phyloP scores from a whole-genome alignment of 35 echinoderm and acorn worm species.

The Ophiothrix spiculata region DNA sequence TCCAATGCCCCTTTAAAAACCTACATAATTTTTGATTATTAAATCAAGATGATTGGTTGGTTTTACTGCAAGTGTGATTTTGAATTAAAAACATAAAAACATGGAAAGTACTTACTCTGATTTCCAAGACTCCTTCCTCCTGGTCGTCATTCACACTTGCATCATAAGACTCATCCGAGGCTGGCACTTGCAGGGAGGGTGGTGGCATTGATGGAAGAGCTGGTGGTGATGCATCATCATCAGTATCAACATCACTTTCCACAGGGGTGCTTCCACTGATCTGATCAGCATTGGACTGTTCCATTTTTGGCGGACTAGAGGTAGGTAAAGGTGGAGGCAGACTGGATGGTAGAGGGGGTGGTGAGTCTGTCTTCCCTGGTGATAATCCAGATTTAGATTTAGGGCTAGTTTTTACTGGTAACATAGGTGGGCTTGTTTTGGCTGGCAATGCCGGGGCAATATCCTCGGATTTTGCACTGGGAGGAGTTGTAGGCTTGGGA shows the following conservation, averaged over 20 bases:
- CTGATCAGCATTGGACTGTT: neutral
- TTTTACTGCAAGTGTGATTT: too few species aligned
- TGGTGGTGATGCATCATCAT: slow-evolving; percentile 46
- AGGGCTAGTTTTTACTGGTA: too few species aligned
- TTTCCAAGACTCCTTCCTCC: slow-evolving; percentile 88
- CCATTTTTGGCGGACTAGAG: slow-evolving; percentile 27
- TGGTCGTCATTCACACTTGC: slow-evolving; percentile 27
- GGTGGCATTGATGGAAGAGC: slow-evolving; percentile 64
- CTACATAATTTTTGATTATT: too few species aligned
- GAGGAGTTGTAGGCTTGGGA: neutral
- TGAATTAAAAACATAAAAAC: neutral
- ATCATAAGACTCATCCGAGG: slow-evolving; percentile 2
- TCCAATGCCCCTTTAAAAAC: too few species aligned
- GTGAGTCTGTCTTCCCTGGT: too few species aligned
- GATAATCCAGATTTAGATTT: too few species aligned
- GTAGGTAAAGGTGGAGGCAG: slow-evolving; percentile 35
- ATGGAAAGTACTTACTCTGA: slow-evolving; percentile 55
- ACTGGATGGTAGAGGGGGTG: slow-evolving; percentile 14
- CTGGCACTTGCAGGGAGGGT: slow-evolving; percentile 36
- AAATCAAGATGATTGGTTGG: too few species aligned
- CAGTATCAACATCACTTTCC: slow-evolving; percentile 26
- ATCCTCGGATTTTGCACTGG: neutral
- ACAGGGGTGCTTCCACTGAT: neutral
- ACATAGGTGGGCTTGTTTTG: neutral
- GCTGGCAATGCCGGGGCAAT: neutral